phyloP scores from a whole-genome alignment of 2,888 invertebrate genomes.

The Argyra leucocephala region DNA sequence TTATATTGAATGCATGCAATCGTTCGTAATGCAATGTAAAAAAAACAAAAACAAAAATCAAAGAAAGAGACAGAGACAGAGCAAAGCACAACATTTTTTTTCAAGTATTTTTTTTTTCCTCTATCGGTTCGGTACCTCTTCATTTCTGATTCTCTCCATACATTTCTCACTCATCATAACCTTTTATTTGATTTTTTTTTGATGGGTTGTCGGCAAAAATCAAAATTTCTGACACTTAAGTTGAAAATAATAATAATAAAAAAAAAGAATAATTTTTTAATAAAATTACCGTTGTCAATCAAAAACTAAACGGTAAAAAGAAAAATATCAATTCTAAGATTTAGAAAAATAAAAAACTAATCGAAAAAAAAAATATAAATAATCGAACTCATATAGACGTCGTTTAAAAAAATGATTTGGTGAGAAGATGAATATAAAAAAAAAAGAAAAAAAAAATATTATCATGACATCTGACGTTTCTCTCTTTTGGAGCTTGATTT shows the following conservation, averaged over 20 bases:
- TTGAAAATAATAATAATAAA: neutral
- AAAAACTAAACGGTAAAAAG: slow-evolving; percentile 1
- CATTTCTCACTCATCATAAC: no score
- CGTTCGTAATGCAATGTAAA: neutral
- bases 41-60: neutral
- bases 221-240: neutral
- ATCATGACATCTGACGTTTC: neutral
- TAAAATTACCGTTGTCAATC: slow-evolving; percentile 6
- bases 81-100: no score
- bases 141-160: no score
- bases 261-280: neutral
- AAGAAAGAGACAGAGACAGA: no score
- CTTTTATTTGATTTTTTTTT: neutral
- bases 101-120: no score
- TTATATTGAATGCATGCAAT: neutral
- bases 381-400: neutral
- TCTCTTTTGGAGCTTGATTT: neutral
- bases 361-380: neutral
- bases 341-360: no score
- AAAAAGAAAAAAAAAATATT: neutral
- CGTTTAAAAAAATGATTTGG: neutral
- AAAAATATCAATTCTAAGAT: neutral
- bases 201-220: slow-evolving; percentile 6
- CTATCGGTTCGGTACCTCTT: no score
- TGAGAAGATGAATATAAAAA: neutral